Evolutionary conservation across 2,113 vertebrate species (phyloP).

Genomic region (Neotoma lepida): DNA sequence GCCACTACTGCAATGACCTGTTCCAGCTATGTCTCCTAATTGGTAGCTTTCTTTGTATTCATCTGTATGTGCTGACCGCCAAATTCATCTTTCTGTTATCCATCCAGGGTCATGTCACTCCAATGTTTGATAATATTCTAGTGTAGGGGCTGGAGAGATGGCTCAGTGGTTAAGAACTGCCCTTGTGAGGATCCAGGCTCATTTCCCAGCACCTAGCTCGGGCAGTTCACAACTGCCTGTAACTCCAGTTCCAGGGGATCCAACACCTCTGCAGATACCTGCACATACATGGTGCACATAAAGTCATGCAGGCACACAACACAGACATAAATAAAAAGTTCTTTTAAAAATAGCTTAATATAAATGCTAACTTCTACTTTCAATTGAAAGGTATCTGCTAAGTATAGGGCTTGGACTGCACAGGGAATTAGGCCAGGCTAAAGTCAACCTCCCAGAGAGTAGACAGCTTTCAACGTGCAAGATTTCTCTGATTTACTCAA

Average conservation of each 20-base stretch:
- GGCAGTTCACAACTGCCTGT: not conserved
- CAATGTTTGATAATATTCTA: not conserved
- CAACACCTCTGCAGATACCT: too few relatives aligned
- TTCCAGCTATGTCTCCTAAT: not conserved
- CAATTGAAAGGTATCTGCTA: not conserved
- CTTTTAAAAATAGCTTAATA: not conserved
- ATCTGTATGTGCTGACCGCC: not conserved
- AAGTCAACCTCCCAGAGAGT: not conserved
- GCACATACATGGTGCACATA: not conserved
- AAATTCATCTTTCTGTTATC: not conserved
- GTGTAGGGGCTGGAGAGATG: not conserved
- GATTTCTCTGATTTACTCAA: not conserved
- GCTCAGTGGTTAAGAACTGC: not conserved
- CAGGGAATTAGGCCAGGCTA: not conserved
- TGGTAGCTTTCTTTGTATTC: not conserved
- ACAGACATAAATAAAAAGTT: not conserved
- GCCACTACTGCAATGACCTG: not conserved
- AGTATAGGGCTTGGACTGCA: not conserved
- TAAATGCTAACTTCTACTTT: not conserved
- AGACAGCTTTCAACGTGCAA: not conserved
- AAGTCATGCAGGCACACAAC: not conserved
- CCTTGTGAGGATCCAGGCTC: not conserved
- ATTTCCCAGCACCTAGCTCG: not conserved
- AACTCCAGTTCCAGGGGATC: not conserved
- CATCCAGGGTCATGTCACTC: not conserved